These are phyloP conservation scores for Rhagoletis zephyria DNA, from an alignment of 1,140 invertebrate genomes.

Conservation along the genomic window DNA sequence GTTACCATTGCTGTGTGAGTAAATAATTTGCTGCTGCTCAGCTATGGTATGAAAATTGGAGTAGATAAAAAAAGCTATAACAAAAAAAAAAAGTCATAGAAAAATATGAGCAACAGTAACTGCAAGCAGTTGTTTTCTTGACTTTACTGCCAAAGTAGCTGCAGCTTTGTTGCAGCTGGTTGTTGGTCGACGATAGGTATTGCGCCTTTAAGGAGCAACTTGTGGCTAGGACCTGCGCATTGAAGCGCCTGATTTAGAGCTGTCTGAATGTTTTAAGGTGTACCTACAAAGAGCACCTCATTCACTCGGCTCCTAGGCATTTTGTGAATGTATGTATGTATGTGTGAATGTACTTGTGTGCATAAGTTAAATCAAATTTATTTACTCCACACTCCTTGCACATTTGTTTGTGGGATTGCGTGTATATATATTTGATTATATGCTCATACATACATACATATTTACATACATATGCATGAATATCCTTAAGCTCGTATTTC, in stretches of 20 bases:
- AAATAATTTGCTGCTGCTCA: neutral
- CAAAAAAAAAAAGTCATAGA: neutral
- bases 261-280: neutral
- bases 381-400: neutral
- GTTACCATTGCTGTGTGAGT: neutral
- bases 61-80: neutral
- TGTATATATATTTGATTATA: neutral
- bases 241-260: neutral
- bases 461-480: too few species aligned
- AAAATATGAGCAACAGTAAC: constrained; percentile 16
- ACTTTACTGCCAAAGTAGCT: neutral
- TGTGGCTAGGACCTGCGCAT: constrained; percentile 39
- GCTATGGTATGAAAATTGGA: neutral
- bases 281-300: neutral
- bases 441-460: neutral
- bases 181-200: neutral
- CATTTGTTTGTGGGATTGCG: neutral
- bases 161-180: neutral
- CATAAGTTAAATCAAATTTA: constrained; percentile 36
- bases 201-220: constrained; percentile 38
- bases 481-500: neutral
- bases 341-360: neutral
- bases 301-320: neutral
- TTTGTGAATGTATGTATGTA: neutral
- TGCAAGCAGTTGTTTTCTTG: neutral